phyloP scores from a whole-genome alignment of 2,113 vertebrate genomes.

The Barbus barbus region DNA sequence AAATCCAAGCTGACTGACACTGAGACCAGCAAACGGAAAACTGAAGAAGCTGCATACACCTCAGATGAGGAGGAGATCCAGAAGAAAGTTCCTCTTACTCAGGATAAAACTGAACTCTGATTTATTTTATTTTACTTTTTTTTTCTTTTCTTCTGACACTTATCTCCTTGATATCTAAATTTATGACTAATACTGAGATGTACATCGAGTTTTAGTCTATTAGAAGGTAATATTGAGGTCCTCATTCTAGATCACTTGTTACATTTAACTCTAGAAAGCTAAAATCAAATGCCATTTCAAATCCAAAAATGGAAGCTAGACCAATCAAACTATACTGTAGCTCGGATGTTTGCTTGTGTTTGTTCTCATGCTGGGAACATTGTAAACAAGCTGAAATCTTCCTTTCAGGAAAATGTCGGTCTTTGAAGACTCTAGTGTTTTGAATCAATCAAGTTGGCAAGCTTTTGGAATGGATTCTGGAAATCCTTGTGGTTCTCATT shows the following conservation, averaged over 20 bases:
- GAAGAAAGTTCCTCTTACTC: slow-evolving; percentile 62
- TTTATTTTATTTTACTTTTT: not conserved
- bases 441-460: not conserved
- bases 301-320: slow-evolving; percentile 16
- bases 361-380: not conserved
- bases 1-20: slow-evolving; percentile 57
- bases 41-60: slow-evolving; percentile 7
- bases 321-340: not conserved
- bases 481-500: not conserved
- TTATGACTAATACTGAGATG: not conserved
- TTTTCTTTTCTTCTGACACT: not conserved
- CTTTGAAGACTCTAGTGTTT: not conserved
- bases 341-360: slow-evolving; percentile 7
- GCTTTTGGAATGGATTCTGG: not conserved
- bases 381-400: not conserved
- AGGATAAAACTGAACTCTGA: slow-evolving; percentile 76
- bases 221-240: not conserved
- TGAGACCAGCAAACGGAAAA: slow-evolving; percentile 52
- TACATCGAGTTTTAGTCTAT: not conserved
- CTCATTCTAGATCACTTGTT: slow-evolving; percentile 8
- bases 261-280: not conserved
- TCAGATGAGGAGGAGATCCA: slow-evolving; percentile 71
- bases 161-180: not conserved
- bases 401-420: not conserved
- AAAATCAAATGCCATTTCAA: slow-evolving; percentile 4